phyloP scores from a whole-genome alignment of 2,113 vertebrate genomes.

The Chionodraco myersi region DNA sequence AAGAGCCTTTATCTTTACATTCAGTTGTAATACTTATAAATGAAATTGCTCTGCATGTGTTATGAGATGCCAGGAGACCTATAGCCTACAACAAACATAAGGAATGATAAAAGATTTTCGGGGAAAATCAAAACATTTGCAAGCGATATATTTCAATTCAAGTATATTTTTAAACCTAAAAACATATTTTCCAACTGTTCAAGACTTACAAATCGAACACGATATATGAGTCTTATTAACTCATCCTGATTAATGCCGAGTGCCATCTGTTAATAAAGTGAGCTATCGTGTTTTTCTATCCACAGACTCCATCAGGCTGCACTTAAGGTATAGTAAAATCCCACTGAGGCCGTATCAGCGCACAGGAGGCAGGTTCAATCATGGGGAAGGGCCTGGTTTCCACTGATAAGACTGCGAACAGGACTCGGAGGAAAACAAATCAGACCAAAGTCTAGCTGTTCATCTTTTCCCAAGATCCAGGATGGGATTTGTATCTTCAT shows the following conservation, averaged over 20 bases:
- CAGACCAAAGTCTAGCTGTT: slow-evolving; percentile 19
- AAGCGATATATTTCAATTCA: too few species aligned
- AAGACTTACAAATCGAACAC: too few species aligned
- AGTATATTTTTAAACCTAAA: too few species aligned
- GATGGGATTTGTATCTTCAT: slow-evolving; percentile 28
- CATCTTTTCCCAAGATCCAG: slow-evolving; percentile 46
- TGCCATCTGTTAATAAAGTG: background rate
- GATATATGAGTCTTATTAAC: background rate
- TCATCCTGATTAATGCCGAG: background rate
- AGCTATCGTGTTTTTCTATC: background rate
- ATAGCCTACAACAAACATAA: too few species aligned
- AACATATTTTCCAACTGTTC: too few species aligned
- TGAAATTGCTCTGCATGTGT: too few species aligned
- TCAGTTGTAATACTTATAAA: too few species aligned
- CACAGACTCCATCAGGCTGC: slow-evolving; percentile 9
- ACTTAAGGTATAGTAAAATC: slow-evolving; percentile 22
- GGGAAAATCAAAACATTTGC: too few species aligned
- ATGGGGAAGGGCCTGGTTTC: slow-evolving; percentile 56
- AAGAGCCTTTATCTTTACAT: too few species aligned
- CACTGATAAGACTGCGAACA: slow-evolving; percentile 65
- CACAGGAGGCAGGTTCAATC: slow-evolving; percentile 48
- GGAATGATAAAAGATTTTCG: too few species aligned
- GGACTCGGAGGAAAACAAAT: slow-evolving; percentile 36
- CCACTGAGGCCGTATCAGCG: slow-evolving; percentile 5
- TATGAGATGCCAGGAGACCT: too few species aligned